Percentiles rank a stretch among this genome's conserved stretches.
Evolutionary conservation across 2,113 vertebrate genomes (phyloP).

Genomic region (Eubucco bourcierii): DNA sequence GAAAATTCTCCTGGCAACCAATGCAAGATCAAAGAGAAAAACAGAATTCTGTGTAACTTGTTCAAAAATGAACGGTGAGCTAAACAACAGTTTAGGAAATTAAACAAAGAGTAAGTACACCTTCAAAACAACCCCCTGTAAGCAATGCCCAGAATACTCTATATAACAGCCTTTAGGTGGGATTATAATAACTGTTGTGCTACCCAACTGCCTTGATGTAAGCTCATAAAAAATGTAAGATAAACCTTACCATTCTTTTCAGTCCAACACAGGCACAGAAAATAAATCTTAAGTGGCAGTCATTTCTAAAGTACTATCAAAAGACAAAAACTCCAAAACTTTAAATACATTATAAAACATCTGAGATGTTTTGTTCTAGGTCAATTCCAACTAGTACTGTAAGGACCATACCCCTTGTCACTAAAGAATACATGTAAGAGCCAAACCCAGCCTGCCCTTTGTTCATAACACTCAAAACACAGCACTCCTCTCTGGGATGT

Average conservation of each 20-base stretch:
- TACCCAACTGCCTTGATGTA: not conserved
- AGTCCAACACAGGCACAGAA: accelerated
- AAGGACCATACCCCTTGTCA: not conserved
- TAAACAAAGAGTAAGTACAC: not conserved
- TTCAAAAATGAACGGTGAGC: not conserved
- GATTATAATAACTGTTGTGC: not conserved
- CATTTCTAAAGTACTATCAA: not conserved
- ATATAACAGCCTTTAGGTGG: not conserved
- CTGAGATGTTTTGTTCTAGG: not conserved
- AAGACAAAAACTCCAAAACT: not conserved
- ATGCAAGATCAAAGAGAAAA: not conserved
- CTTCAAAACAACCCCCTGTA: not conserved
- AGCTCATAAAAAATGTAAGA: not conserved
- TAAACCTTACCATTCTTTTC: not conserved
- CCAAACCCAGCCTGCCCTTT: not conserved
- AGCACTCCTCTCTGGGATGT: not conserved
- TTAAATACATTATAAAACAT: not conserved
- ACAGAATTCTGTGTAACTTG: not conserved
- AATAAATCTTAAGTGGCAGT: not conserved
- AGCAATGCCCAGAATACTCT: not conserved
- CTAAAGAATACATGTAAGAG: not conserved
- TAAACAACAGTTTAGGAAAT: constrained; percentile 10
- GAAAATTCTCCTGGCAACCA: not conserved
- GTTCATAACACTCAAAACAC: not conserved
- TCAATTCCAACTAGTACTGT: not conserved